These are phyloP conservation scores for Dysmachus trigonus DNA, from an alignment of 2,888 invertebrate species.

Conservation along the genomic window DNA sequence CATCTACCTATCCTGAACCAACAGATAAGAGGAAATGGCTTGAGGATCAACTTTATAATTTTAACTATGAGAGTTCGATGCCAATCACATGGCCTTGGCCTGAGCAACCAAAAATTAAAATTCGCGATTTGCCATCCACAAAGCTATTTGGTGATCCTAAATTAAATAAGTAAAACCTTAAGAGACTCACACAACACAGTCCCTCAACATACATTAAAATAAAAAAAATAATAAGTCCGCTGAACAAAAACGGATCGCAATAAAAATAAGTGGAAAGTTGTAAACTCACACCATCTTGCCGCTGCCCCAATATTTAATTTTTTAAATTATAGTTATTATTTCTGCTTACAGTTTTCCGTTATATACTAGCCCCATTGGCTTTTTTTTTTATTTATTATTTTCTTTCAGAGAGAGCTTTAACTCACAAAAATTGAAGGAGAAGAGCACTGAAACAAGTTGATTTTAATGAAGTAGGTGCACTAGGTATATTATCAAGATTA, in stretches of 20 bases:
- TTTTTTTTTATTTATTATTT: not conserved
- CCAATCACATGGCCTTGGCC: conserved; percentile 76
- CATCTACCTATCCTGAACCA: conserved; percentile 87
- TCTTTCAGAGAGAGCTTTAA: not conserved
- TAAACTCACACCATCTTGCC: not conserved
- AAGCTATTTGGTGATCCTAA: conserved; percentile 55
- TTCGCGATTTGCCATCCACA: conserved; percentile 60
- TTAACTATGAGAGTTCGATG: conserved; percentile 80
- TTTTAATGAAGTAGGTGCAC: not conserved
- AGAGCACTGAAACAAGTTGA: not conserved
- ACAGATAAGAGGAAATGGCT: conserved; percentile 77
- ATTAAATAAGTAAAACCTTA: not conserved
- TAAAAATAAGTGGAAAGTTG: not conserved
- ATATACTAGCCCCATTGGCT: not conserved
- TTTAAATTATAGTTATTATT: not conserved
- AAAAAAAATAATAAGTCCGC: not conserved
- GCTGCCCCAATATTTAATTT: not conserved
- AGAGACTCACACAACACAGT: not conserved
- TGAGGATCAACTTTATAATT: conserved; percentile 78
- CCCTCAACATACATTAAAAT: not conserved
- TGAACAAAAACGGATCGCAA: conserved; percentile 35
- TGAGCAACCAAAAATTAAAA: conserved; percentile 61
- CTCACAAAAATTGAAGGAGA: not conserved
- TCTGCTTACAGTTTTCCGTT: not conserved
- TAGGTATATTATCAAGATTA: not conserved